Percentiles rank a stretch among this genome's conserved stretches.
Conservation (phyloP, 2,888 invertebrate genomes). For the Phlogophora meticulosa region DNA sequence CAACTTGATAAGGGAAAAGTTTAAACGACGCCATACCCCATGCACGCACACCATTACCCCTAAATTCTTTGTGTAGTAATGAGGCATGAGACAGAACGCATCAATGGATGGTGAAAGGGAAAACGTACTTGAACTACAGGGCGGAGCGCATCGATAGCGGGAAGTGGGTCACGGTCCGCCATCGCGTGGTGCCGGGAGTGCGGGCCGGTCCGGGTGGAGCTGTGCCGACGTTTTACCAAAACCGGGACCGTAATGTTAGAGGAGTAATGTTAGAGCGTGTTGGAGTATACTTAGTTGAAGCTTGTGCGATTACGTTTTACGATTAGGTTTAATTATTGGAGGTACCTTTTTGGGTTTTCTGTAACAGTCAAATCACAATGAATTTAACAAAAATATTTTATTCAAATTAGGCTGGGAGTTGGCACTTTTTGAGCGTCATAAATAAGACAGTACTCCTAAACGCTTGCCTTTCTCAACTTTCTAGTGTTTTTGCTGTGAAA, state of each 20-base stretch:
- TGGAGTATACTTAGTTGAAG: slow-evolving; percentile 31
- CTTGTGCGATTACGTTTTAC: slow-evolving; percentile 29
- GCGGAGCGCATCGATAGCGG: slow-evolving; percentile 80
- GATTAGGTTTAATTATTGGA: slow-evolving; percentile 31
- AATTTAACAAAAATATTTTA: too few relatives aligned
- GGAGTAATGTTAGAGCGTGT: slow-evolving; percentile 42
- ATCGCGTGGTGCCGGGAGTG: slow-evolving; percentile 68
- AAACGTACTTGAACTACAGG: slow-evolving; percentile 80
- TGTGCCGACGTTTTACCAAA: slow-evolving; percentile 27
- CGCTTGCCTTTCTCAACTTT: too few relatives aligned
- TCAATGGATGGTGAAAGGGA: slow-evolving; percentile 81
- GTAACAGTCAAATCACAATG: too few relatives aligned
- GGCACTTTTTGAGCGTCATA: too few relatives aligned
- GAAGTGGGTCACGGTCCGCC: slow-evolving; percentile 84
- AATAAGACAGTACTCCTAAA: too few relatives aligned
- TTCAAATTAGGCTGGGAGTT: too few relatives aligned
- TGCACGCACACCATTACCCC: slow-evolving; percentile 42
- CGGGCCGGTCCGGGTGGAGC: slow-evolving; percentile 54
- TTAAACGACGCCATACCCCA: slow-evolving; percentile 21
- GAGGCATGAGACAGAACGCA: slow-evolving; percentile 65
- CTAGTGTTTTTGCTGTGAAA: too few relatives aligned
- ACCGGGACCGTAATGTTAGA: slow-evolving; percentile 26
- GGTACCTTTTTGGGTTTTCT: slow-evolving; percentile 5
- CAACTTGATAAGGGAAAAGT: slow-evolving; percentile 33
- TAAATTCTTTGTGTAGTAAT: slow-evolving; percentile 50